Base-by-base conservation (phyloP, 2,113 vertebrate species). In the Xenopus laevis region DNA sequence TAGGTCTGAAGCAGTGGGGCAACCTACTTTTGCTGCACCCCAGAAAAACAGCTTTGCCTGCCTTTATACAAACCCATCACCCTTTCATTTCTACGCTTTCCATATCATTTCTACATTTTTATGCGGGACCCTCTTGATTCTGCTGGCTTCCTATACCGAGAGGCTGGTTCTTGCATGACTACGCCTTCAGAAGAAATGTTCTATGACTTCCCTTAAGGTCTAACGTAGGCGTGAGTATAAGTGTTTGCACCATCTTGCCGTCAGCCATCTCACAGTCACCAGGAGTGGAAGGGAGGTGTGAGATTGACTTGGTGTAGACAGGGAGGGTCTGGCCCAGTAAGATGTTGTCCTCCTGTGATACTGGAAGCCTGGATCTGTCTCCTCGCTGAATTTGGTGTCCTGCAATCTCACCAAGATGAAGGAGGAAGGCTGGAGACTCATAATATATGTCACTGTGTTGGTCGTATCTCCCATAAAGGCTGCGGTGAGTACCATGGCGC, bases 401-500 rank as follows among this genome's bases (percentile, higher is more conserved):
- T 11, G 20, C 10, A 21, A 52, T 40, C 13, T 23, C 20, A 20
- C 23, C 2, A 21, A 21, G 23, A 68, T 68, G 72, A 66, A 61
- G 17, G 11, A 10, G 21, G 10, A 10, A 15, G 27, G 4, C 18
- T 46, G 52, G 63, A 21, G 20, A 27, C 18, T 33, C n/a, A 17
- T 23, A 55, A 65, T 47, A 11, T 60, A 17, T 52, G 27, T 68
- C 11, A 61, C n/a, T 18, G 5, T 75, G 20, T 62, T 23, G 47
- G n/a, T 52, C 20, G 50, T 44, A 12, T 47, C 23, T 33, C 21
- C 63, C 10, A 30, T 45, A 21, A 44, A 58, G 45, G 72, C 72
- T 52, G 46, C n/a, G 58, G 72, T 75, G 44, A 75, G 72, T 75
- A 75, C 46, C 30, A 18, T 11, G 13, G 15, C 17, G 3, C 16